A percentile compares a stretch with the other conserved stretches of the same genome.
These are phyloP conservation scores for Danio tinwini DNA, from an alignment of 2,797 vertebrate species.

Conservation along the genomic window DNA sequence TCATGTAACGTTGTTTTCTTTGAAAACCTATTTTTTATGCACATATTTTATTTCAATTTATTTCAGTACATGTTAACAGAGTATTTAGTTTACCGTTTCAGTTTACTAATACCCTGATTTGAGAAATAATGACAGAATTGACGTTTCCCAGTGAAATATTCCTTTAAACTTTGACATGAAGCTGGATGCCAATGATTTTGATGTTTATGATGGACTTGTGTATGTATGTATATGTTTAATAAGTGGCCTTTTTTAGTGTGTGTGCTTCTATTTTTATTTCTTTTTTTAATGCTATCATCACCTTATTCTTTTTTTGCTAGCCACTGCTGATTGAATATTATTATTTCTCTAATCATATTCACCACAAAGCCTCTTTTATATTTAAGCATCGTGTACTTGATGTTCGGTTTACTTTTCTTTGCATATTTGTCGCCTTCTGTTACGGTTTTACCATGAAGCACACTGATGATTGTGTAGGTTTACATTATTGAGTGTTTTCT, in stretches of 20 bases:
- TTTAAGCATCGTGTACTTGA: background rate
- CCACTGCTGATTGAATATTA: background rate
- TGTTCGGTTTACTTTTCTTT: background rate
- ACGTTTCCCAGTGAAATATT: background rate
- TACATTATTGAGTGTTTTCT: background rate
- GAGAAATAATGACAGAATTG: background rate
- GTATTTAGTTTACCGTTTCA: too few species aligned
- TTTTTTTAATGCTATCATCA: background rate
- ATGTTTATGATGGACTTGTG: background rate
- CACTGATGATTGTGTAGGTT: background rate
- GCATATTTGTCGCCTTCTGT: constrained; percentile 1
- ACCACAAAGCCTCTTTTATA: too few species aligned
- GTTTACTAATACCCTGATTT: too few species aligned
- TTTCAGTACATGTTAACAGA: too few species aligned
- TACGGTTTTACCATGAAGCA: background rate
- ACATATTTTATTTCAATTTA: too few species aligned
- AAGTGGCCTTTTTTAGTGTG: background rate
- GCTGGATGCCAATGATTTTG: background rate
- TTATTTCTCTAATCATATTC: background rate
- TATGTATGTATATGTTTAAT: background rate
- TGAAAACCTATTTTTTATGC: too few species aligned
- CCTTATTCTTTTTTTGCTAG: background rate
- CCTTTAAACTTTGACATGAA: background rate
- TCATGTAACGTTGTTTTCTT: too few species aligned
- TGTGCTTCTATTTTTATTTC: background rate